Evolutionary conservation across 1,140 invertebrate genomes (phyloP).

Genomic region (Trichonephila clavata): DNA sequence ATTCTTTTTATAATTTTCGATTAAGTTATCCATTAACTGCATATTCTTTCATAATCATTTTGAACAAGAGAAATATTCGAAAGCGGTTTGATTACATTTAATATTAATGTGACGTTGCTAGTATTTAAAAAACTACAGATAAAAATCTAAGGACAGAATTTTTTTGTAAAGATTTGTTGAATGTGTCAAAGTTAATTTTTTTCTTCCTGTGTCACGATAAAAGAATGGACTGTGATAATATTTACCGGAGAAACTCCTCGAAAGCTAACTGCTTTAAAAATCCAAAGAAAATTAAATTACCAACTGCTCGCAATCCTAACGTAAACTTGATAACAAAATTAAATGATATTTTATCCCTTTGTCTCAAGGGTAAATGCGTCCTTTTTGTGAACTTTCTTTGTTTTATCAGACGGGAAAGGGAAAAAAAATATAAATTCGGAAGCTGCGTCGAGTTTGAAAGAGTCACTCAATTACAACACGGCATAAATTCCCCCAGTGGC

Average conservation of each 20-base stretch:
- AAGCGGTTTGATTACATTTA: no score
- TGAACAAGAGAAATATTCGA: no score
- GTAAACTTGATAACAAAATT: slow-evolving; percentile 57
- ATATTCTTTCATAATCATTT: no score
- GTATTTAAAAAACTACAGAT: no score
- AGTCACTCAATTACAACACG: not conserved
- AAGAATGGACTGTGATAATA: not conserved
- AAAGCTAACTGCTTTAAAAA: slow-evolving; percentile 20
- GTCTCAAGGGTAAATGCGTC: slow-evolving; percentile 39
- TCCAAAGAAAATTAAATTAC: slow-evolving; percentile 14
- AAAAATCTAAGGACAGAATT: not conserved
- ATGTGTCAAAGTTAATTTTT: not conserved
- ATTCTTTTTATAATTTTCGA: no score
- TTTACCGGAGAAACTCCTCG: not conserved
- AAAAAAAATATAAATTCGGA: not conserved
- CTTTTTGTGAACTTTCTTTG: not conserved
- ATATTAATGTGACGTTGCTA: no score
- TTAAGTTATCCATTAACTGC: no score
- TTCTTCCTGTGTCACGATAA: not conserved
- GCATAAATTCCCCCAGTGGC: slow-evolving; percentile 32
- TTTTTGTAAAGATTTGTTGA: not conserved
- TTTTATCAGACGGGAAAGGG: not conserved
- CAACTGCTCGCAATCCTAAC: not conserved
- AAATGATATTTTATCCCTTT: slow-evolving; percentile 44
- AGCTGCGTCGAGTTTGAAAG: not conserved